Evolutionary conservation across 2,888 invertebrate species (phyloP), one percentile per base, ranked within the genome.

Genomic region (Drosophila monieri): DNA sequence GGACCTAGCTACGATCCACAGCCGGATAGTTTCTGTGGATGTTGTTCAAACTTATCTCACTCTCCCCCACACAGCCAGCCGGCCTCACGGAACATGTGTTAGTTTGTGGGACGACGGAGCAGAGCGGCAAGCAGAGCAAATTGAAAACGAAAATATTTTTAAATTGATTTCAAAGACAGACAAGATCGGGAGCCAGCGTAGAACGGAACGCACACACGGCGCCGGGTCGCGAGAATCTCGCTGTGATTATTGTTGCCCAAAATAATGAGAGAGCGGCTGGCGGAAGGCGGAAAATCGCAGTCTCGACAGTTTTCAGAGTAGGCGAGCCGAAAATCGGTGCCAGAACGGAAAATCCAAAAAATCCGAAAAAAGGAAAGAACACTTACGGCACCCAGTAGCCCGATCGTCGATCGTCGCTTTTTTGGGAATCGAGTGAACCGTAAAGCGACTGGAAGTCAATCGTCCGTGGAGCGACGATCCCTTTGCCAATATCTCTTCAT

Each of bases 101-200:
- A 14, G n/a, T 41, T 18, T 21, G 43, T 21, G 43, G 3, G 21
- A 43, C 18, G 43, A 39, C 44, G 53, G 46, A 54, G 30, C 44
- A 14, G 55, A 59, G 67, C 67, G 61, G 61, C 8, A 18, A 72
- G 76, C 67, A 62, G 44, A 43, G 52, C 77, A 67, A 79, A 83
- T 70, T 80, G 86, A 84, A 84, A 75, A 62, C 66, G 76, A 80
- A 83, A 80, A 87, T 81, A 83, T 86, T 85, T 84, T 81, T 85
- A 85, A 85, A 87, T 85, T 85, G 85, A 85, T 85, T 87, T 85
- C 78, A 87, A 85, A 86, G 79, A 64, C 70, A 74, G 71, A 74
- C 83, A 67, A 59, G 79, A 69, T 72, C 77, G 73, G 67, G 70
- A 76, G 78, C 64, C 59, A 67, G 49, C 44, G 54, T 60, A 27